Conservation (phyloP, 2,888 invertebrate genomes). For the Deilephila porcellus region DNA sequence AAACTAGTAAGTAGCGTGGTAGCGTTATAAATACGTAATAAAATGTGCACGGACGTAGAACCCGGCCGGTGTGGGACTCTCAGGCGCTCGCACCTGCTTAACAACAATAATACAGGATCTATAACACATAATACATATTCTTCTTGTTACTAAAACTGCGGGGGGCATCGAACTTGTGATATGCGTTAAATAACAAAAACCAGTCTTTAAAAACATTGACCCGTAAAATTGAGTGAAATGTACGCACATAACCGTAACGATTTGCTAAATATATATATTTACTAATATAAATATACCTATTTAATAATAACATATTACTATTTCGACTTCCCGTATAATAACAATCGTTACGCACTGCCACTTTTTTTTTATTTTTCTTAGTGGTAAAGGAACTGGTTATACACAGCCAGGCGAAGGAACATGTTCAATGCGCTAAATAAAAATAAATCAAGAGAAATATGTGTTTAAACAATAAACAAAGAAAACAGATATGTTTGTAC, state of each 20-base stretch:
- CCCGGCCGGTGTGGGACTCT: slow-evolving; percentile 64
- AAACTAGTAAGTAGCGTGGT: slow-evolving; percentile 70
- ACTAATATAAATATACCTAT: too few relatives aligned
- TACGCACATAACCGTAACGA: background rate
- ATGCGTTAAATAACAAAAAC: slow-evolving; percentile 20
- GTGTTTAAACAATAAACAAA: slow-evolving; percentile 6
- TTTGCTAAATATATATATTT: background rate
- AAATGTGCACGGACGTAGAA: slow-evolving; percentile 54
- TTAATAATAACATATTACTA: too few relatives aligned
- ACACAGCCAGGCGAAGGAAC: slow-evolving; percentile 14
- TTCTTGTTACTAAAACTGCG: slow-evolving; percentile 28
- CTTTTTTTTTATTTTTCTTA: background rate
- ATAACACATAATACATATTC: slow-evolving; percentile 39
- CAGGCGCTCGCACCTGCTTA: slow-evolving; percentile 58
- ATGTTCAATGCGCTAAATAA: background rate
- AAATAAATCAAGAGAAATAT: background rate
- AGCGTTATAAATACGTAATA: slow-evolving; percentile 75
- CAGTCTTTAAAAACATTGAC: slow-evolving; percentile 26
- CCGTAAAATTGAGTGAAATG: slow-evolving; percentile 5
- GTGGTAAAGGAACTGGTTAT: background rate
- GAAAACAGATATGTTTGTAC: slow-evolving; percentile 13
- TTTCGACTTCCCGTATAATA: too few relatives aligned
- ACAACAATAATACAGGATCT: slow-evolving; percentile 52
- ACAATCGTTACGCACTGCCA: background rate
- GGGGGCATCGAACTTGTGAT: slow-evolving; percentile 32